Conservation (phyloP, 2,888 invertebrate species). For the Camponotus fellah region DNA sequence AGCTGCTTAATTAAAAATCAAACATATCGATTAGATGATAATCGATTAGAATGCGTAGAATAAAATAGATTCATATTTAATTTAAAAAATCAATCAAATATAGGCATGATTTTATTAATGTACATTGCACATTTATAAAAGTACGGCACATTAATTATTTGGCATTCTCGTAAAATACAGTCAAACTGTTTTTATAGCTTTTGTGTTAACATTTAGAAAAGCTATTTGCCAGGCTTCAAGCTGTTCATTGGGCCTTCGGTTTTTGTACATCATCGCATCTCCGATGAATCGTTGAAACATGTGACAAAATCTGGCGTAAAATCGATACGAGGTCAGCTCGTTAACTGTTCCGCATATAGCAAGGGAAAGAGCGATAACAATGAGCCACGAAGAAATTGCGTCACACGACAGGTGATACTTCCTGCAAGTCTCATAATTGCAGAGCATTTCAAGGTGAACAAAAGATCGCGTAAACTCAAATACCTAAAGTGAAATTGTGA, state of each 20-base stretch:
- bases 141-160: conserved; percentile 28
- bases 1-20: not conserved
- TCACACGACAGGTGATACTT: conserved; percentile 52
- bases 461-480: conserved; percentile 47
- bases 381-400: conserved; percentile 51
- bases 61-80: conserved; percentile 30
- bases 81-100: conserved; percentile 20
- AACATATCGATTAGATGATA: not conserved
- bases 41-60: not conserved
- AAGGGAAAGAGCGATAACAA: conserved; percentile 43
- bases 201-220: conserved; percentile 41
- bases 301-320: conserved; percentile 47
- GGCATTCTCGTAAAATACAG: conserved; percentile 35
- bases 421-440: conserved; percentile 43
- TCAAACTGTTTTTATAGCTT: conserved; percentile 6
- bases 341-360: conserved; percentile 17
- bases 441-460: conserved; percentile 47
- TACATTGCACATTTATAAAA: conserved; percentile 23
- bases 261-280: conserved; percentile 22
- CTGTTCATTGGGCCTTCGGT: not conserved
- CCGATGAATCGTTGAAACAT: conserved; percentile 2
- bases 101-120: conserved; percentile 27
- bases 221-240: not conserved
- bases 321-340: conserved; percentile 44
- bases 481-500: conserved; percentile 46